Percentiles rank a stretch among this genome's conserved stretches.
Evolutionary conservation across 2,888 invertebrate species (phyloP).

Genomic region (Lottia gigantea): DNA sequence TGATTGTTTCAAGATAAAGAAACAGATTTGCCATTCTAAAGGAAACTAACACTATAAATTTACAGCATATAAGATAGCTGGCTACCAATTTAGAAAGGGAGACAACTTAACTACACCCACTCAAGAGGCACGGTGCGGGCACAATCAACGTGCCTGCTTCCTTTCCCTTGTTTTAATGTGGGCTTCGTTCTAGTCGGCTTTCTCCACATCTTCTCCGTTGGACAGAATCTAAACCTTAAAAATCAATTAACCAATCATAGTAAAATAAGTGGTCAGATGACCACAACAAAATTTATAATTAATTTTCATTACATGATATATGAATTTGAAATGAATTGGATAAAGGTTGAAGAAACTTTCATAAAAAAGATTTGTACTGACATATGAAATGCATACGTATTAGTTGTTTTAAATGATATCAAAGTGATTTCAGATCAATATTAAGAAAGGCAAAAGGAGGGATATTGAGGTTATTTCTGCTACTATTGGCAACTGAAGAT

Average conservation of each 20-base stretch:
- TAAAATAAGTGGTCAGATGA: conserved; percentile 14
- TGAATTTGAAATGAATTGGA: too few species aligned
- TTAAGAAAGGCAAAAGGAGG: too few species aligned
- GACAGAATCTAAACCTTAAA: conserved; percentile 9
- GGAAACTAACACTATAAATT: conserved; percentile 7
- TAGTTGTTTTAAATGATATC: too few species aligned
- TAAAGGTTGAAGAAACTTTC: too few species aligned
- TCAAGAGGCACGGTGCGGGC: conserved; percentile 26
- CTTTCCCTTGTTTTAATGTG: conserved; percentile 18
- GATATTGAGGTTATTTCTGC: too few species aligned
- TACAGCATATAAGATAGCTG: not conserved
- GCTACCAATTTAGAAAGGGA: conserved; percentile 19
- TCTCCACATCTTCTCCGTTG: conserved; percentile 2
- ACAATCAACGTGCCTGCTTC: conserved; percentile 24
- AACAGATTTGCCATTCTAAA: not conserved
- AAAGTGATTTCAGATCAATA: too few species aligned
- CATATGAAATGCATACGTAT: too few species aligned
- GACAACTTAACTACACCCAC: conserved; percentile 34
- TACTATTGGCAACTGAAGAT: too few species aligned
- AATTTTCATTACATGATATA: not conserved
- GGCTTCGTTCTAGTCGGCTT: conserved; percentile 16
- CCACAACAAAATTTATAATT: conserved; percentile 11
- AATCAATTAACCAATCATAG: conserved; percentile 13
- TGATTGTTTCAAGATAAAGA: too few species aligned
- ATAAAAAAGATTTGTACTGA: too few species aligned